Evolutionary conservation across 2,888 invertebrate species (phyloP).

Genomic region (Melitaea athalia): DNA sequence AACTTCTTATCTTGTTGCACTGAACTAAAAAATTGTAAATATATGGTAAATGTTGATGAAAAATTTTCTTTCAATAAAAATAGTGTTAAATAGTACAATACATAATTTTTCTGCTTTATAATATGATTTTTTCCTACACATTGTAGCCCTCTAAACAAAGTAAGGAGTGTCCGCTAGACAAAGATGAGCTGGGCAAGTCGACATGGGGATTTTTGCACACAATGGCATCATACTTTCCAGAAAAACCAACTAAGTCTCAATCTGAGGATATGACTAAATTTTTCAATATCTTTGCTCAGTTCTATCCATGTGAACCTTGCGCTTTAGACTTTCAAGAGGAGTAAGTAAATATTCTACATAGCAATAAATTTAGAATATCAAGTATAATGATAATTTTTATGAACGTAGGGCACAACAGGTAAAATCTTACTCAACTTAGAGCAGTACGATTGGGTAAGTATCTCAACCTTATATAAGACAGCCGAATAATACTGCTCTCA

Average conservation of each 20-base stretch:
- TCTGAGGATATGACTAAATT: constrained; percentile 90
- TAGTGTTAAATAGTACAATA: neutral
- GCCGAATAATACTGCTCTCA: too few species aligned
- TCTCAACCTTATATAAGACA: too few species aligned
- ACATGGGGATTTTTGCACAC: constrained; percentile 98
- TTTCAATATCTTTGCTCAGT: constrained; percentile 90
- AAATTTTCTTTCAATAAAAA: too few species aligned
- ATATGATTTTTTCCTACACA: constrained; percentile 33
- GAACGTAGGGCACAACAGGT: too few species aligned
- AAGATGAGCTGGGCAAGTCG: constrained; percentile 87
- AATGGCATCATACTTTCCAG: constrained; percentile 97
- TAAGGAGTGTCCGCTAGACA: constrained; percentile 89
- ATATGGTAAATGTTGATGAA: too few species aligned
- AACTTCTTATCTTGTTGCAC: too few species aligned
- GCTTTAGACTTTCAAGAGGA: constrained; percentile 93
- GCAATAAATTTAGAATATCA: neutral
- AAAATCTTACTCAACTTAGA: too few species aligned
- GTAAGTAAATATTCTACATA: constrained; percentile 77
- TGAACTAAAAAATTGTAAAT: too few species aligned
- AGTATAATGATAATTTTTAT: too few species aligned
- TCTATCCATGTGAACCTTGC: constrained; percentile 97
- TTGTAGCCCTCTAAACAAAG: constrained; percentile 49
- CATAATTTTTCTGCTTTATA: constrained; percentile 1
- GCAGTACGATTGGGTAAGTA: too few species aligned
- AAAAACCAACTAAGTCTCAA: constrained; percentile 87